Base-by-base conservation (phyloP, 2,888 invertebrate genomes). In the Drosophila testacea region DNA sequence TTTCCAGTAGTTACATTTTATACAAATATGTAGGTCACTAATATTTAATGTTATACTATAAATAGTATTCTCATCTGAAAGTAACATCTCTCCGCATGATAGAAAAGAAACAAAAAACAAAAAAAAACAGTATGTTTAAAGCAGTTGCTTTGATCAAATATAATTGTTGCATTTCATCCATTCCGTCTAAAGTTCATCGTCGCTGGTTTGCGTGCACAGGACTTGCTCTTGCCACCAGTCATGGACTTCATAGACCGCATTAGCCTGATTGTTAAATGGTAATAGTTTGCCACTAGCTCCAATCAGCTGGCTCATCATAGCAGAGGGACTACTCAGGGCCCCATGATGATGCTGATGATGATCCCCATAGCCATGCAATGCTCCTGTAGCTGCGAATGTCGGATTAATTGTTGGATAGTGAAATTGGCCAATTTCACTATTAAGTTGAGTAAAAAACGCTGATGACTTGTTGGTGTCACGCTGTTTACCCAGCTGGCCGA, bases 161-260 rank as follows among this genome's bases (percentile, higher is more conserved):
- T 6, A 4, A 44, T 44, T 16, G 16, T 9, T 41, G 22, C 22
- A 22, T 16, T 9, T 10, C 4, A 10, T 36, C 36, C 9, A 4
- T 41, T 41, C 10, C 2, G 4, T 3, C 22, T 36, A 50, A 50
- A 7, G 11, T 22, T 95, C 95, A 60, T 95, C 95, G 68, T 95
- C 95, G 72, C 95, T 95, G 60, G 94, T 93, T 50, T 95, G 95
- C 22, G 94, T 93, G 84, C 94, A 95, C 38, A 94, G 93, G 39
- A 97, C 93, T 90, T 96, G 96, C 84, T 96, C 95, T 86, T 94
- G 95, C 97, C 97, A 97, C 97, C 97, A 97, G 86, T 96, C 95
- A 84, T 95, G 94, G 64, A 97, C 96, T 92, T 97, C 97, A 82
- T 95, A 94, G 81, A 96, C 94, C 2, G 90, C 89, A 72, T 92